Percentiles rank a stretch among this genome's conserved stretches.
phyloP scores from a whole-genome alignment of 2,888 invertebrate genomes.

The Tipula helvola region DNA sequence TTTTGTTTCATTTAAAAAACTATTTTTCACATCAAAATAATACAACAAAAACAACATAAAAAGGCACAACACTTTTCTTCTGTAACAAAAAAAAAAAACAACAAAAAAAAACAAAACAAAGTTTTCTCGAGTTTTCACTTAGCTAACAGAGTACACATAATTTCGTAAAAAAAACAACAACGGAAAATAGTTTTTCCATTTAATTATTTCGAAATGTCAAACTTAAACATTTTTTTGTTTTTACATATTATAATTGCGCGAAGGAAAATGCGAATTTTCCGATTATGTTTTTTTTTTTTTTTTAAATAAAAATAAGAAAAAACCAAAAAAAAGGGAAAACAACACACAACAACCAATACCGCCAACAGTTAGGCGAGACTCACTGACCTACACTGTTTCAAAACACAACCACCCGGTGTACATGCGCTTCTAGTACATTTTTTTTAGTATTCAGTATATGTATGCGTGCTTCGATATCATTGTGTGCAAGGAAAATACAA shows the following conservation, averaged over 20 bases:
- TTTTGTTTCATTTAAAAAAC: background rate
- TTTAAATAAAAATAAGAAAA: background rate
- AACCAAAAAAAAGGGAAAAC: background rate
- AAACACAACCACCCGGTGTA: conserved; percentile 7
- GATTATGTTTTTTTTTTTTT: background rate
- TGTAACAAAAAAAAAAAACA: background rate
- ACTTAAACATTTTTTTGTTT: background rate
- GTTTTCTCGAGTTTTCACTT: background rate
- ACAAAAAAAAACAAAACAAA: background rate
- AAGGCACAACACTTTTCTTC: background rate
- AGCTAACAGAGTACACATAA: background rate
- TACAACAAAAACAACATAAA: background rate
- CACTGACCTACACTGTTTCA: conserved; percentile 15
- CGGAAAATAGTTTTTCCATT: background rate
- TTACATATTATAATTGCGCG: background rate
- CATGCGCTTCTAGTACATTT: conserved; percentile 10
- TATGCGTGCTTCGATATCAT: background rate
- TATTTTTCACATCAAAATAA: background rate
- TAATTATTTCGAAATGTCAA: background rate
- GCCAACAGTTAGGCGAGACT: conserved; percentile 14
- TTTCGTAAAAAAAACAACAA: background rate
- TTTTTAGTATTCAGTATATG: background rate
- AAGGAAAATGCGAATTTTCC: background rate
- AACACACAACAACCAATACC: conserved; percentile 6
- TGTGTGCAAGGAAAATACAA: background rate